Conservation (phyloP, 2,113 vertebrate genomes). For the Podilymbus podiceps region DNA sequence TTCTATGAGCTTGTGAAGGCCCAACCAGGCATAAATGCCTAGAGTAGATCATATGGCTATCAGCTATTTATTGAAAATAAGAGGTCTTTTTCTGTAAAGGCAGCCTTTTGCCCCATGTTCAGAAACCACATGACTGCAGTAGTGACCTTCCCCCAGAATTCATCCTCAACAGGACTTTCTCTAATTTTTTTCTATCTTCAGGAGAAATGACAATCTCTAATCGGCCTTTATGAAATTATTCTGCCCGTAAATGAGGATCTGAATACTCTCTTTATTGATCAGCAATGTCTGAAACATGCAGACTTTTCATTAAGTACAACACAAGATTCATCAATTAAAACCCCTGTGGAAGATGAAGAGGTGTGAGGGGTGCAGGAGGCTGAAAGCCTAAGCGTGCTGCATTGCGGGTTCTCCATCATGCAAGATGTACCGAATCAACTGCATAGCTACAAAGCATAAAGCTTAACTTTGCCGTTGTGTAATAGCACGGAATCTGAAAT, state of each 20-base stretch:
- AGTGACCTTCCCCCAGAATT: neutral
- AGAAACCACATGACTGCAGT: neutral
- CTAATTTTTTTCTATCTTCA: neutral
- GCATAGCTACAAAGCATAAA: neutral
- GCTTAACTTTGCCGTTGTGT: neutral
- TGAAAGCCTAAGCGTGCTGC: neutral
- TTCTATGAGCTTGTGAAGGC: neutral
- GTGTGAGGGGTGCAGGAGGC: neutral
- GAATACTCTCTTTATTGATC: neutral
- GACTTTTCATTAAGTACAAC: neutral
- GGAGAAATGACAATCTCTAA: neutral
- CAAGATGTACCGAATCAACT: fast-evolving
- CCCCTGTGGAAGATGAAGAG: neutral
- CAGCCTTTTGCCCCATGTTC: neutral
- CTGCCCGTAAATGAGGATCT: neutral
- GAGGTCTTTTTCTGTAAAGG: neutral
- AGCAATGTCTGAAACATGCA: neutral
- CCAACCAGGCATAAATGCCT: neutral
- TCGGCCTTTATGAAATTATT: neutral
- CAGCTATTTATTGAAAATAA: neutral
- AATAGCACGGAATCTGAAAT: neutral
- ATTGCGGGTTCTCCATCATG: neutral
- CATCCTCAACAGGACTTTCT: neutral
- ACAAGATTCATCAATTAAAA: neutral
- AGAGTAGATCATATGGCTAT: neutral